Conservation (phyloP, 2,888 invertebrate species). For the Magallana nippona region DNA sequence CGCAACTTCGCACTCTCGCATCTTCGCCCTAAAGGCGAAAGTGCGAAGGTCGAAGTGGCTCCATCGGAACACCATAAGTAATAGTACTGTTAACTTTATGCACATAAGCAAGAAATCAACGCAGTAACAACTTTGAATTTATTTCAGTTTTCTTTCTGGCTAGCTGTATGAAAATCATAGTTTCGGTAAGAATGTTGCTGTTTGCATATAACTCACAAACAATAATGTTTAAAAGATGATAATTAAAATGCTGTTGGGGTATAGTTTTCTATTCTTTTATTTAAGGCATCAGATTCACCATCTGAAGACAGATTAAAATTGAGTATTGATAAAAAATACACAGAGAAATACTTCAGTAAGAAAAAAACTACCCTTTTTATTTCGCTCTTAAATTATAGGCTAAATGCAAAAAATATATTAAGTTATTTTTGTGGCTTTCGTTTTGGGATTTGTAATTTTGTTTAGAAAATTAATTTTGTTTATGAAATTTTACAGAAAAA, state of each 20-base stretch:
- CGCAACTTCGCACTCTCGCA: no score
- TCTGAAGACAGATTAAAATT: conserved; percentile 1
- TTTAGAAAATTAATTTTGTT: background rate
- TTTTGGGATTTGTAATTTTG: background rate
- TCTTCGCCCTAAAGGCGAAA: no score
- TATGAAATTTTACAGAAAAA: background rate
- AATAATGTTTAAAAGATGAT: no score
- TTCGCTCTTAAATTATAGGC: background rate
- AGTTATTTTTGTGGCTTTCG: background rate
- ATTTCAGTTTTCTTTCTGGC: background rate
- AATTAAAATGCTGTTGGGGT: no score
- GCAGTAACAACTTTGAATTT: background rate
- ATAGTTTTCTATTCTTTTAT: no score
- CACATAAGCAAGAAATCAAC: no score
- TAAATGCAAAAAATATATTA: background rate
- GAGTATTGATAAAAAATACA: conserved; percentile 7
- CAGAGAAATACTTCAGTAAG: background rate
- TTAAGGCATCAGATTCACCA: background rate
- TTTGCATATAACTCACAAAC: background rate
- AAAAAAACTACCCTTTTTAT: background rate
- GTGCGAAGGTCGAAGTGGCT: no score
- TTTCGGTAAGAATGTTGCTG: background rate
- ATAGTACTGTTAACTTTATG: no score
- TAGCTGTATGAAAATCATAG: background rate
- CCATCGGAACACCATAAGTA: no score